Percentiles rank a stretch among this genome's conserved stretches.
Conservation (phyloP, 2,888 invertebrate genomes). For the Cecidostiba fungosa region DNA sequence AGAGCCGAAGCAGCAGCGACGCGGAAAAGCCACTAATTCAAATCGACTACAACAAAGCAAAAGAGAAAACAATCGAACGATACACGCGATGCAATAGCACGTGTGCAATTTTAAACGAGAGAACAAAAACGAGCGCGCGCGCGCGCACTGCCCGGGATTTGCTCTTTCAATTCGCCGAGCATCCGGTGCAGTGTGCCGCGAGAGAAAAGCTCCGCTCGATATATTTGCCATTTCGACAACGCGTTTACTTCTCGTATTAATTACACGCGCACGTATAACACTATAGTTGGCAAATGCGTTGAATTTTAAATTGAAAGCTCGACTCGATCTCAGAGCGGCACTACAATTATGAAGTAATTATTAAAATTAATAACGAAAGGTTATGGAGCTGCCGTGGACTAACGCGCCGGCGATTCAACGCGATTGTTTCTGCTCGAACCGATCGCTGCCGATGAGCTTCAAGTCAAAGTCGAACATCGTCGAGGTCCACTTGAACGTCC, state of each 20-base stretch:
- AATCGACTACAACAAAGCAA: neutral
- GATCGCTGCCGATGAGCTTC: constrained; percentile 87
- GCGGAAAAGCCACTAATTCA: neutral
- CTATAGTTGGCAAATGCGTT: too few species aligned
- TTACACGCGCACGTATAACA: neutral
- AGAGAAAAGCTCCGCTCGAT: constrained; percentile 47
- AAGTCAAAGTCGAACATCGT: constrained; percentile 89
- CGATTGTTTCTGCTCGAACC: constrained; percentile 89
- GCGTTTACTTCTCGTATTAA: constrained; percentile 69
- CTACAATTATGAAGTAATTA: too few species aligned
- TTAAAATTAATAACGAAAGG: too few species aligned
- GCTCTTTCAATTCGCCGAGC: constrained; percentile 47
- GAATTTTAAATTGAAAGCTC: too few species aligned
- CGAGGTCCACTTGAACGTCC: constrained; percentile 90
- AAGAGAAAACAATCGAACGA: neutral
- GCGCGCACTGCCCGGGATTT: neutral
- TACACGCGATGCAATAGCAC: too few species aligned
- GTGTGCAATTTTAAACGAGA: constrained; percentile 28
- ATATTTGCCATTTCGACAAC: constrained; percentile 80
- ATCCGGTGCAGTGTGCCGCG: constrained; percentile 33
- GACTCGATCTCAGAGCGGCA: too few species aligned
- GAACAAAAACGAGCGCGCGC: neutral
- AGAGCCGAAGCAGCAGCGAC: too few species aligned
- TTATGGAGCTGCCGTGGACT: constrained; percentile 89
- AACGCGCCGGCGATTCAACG: constrained; percentile 87